phyloP scores from a whole-genome alignment of 2,797 vertebrate genomes.

The Poecilia gillii region DNA sequence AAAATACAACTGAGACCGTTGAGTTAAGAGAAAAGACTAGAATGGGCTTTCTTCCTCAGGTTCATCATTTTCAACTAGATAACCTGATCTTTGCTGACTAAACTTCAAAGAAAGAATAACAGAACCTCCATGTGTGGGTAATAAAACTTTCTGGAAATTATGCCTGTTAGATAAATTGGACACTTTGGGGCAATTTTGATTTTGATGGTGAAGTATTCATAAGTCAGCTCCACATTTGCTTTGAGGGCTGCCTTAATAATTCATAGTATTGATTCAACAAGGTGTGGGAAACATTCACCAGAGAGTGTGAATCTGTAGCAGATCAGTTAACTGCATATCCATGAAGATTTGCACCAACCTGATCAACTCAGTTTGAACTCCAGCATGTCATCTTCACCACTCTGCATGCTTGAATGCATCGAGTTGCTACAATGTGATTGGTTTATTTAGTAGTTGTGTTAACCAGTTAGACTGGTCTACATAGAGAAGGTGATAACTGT shows the following conservation, averaged over 20 bases:
- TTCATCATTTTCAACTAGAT: neutral
- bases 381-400: neutral
- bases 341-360: neutral
- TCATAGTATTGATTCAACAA: neutral
- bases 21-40: neutral
- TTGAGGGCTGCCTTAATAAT: neutral
- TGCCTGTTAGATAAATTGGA: neutral
- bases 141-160: neutral
- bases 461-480: neutral
- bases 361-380: neutral
- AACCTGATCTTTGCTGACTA: neutral
- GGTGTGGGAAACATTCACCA: neutral
- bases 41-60: neutral
- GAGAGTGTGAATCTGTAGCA: neutral
- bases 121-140: neutral
- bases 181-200: neutral
- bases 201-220: neutral
- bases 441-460: neutral
- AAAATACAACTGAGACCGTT: neutral
- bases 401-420: neutral
- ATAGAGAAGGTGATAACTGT: neutral
- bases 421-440: neutral
- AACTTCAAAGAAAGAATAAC: neutral
- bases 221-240: neutral
- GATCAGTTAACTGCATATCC: neutral